Conservation (phyloP, 1,140 invertebrate species). For the Ostrea edulis region DNA sequence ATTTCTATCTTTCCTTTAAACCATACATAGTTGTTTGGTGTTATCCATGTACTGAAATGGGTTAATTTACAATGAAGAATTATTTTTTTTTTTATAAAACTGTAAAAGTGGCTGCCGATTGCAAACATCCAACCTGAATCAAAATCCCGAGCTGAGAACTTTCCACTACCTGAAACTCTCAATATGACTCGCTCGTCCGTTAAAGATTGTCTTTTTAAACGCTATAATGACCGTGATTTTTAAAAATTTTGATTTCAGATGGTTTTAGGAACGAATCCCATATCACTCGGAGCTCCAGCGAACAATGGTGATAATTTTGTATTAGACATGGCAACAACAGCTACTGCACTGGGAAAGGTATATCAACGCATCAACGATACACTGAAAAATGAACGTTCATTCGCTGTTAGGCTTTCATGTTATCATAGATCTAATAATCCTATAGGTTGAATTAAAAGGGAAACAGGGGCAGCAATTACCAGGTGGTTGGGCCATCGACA, state of each 20-base stretch:
- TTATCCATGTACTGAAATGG: too few relatives aligned
- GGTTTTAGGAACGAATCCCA: conserved; percentile 93
- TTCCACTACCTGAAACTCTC: too few relatives aligned
- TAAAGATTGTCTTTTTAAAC: too few relatives aligned
- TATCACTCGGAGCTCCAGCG: conserved; percentile 89
- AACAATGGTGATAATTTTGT: conserved; percentile 89
- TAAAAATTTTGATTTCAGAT: conserved; percentile 78
- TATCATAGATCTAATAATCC: neutral
- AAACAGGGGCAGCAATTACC: conserved; percentile 88
- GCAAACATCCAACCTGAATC: too few relatives aligned
- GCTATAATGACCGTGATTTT: neutral
- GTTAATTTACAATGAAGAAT: too few relatives aligned
- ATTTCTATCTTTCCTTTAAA: too few relatives aligned
- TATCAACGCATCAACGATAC: neutral
- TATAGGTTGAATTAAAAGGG: conserved; percentile 88
- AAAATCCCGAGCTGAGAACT: too few relatives aligned
- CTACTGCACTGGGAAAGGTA: conserved; percentile 91
- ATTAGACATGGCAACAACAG: conserved; percentile 96
- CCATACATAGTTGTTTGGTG: too few relatives aligned
- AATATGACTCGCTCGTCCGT: too few relatives aligned
- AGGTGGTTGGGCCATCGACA: conserved; percentile 90
- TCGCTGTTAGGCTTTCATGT: neutral
- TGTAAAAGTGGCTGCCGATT: too few relatives aligned
- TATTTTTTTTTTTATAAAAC: too few relatives aligned
- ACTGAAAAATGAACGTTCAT: neutral